Base-by-base conservation (phyloP, 2,113 vertebrate species). In the Eonycteris spelaea region DNA sequence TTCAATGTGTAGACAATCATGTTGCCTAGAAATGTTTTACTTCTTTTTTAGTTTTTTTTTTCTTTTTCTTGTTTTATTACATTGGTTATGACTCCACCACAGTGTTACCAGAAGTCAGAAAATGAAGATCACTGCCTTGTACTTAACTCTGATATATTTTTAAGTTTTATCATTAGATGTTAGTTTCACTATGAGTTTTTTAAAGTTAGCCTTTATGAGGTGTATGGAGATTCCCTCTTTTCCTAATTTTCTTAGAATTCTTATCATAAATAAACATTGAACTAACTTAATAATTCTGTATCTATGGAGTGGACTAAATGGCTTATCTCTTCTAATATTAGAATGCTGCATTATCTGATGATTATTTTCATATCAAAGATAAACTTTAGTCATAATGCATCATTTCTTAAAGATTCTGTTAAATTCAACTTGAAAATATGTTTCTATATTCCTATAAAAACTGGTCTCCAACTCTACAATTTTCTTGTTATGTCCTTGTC, bases 1-100 rank as follows among this genome's bases (percentile, higher is more conserved):
- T 91, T 82, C 61, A 12, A 45, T 48, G 3, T 48, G 3, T 71
- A 91, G 35, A 9, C 43, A 48, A 75, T 86, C 15, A 86, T 68
- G 26, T 61, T 90, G 15, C 26, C 43, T 74, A 19, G 51, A 88
- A 90, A 77, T 53, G 5, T n/a, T 84, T 92, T 70, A 80, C 63
- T 59, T 86, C 45, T 86, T 94, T 88, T 84, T 73, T 13, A 28
- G 33, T 48, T 90, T 21, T 65, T 90, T 68, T 82, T 77, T 85
- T 6, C 19, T 67, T 96, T 91, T 93, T 57, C 57, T 68, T 93
- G 30, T 30, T 91, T 84, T 91, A 84, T 88, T 84, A 12, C 65
- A 91, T 59, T 91, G 43, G 65, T 38, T 75, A 40, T 68, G 51
- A 79, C 48, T 96, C 65, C 7, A 80, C 24, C 24, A 53, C 48